Percentiles rank a stretch among this genome's conserved stretches.
These are phyloP conservation scores for Podarcis cretensis DNA, from an alignment of 2,113 vertebrate genomes.

Conservation along the genomic window DNA sequence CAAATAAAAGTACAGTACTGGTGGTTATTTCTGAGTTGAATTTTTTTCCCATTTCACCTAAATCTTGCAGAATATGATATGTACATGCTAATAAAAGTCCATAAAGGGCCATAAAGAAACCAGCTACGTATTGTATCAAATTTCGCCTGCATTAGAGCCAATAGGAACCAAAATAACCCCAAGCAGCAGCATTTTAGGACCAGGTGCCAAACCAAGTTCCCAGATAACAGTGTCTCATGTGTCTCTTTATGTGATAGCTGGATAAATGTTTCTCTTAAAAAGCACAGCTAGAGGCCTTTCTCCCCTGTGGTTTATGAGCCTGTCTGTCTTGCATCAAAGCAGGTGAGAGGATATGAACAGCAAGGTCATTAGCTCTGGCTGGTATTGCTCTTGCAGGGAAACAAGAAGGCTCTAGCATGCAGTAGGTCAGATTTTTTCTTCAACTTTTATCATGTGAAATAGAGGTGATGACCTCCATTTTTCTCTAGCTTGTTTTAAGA, in stretches of 20 bases:
- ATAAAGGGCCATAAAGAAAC: constrained; percentile 21
- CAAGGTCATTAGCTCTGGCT: neutral
- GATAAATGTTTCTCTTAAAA: neutral
- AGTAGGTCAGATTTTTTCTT: neutral
- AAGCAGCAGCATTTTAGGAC: neutral
- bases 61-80: constrained; percentile 24
- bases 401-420: neutral
- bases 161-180: neutral
- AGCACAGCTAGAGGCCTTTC: neutral
- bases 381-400: neutral
- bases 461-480: neutral
- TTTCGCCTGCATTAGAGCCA: neutral
- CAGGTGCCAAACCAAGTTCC: neutral
- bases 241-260: neutral
- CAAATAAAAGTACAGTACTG: constrained; percentile 94
- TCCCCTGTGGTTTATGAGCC: neutral
- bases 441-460: neutral
- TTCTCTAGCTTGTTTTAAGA: neutral
- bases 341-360: neutral
- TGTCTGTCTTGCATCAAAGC: neutral
- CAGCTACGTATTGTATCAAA: constrained; percentile 21
- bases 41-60: constrained; percentile 55
- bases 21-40: constrained; percentile 77
- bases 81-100: constrained; percentile 37
- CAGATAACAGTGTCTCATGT: neutral